Base-by-base conservation (phyloP, 2,888 invertebrate species). In the Pammene aurita region DNA sequence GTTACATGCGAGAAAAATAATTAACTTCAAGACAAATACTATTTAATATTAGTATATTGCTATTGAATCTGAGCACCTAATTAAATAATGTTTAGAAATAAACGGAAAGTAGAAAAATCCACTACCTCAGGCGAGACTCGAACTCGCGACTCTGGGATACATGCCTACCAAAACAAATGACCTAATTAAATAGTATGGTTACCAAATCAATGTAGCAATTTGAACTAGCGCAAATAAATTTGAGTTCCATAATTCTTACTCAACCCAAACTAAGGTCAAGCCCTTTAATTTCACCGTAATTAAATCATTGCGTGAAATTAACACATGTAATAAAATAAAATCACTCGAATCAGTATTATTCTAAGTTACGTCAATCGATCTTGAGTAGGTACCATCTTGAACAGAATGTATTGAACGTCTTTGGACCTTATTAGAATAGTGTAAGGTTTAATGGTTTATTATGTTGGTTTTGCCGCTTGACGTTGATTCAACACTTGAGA, bases 251-350 rank as follows among this genome's bases (percentile, higher is more conserved):
- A 26, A 44, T 34, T 26, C 1, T 58, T 46, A 58, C 44, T 1
- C 34, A 58, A 58, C 44, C 2, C 44, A 58, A n/a, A 58, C 5
- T 34, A 34, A 58, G 34, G 13, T 46, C 60, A 46, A 35, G 48
- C 60, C 60, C 60, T 60, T 60, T 60, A 35, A 48, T 7, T 35
- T 34, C 42, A 58, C 44, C 46, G 48, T 11, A 38, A 34, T 44
- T 38, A 48, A 35, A 48, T 61, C 11, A 18, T 50, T 50, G 34
- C 60, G 46, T 60, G 46, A 60, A 60, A 50, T 52, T 52, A 62
- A 50, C 34, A 54, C 2, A 34, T 16, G 50, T 41, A 50, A 41
- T 35, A 11, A 41, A 52, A 50, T 50, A 26, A 26, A 26, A 26
- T 26, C 26, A 26, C 14, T 26, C n/a, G n/a, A 38, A 52, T 60